Base-by-base conservation (phyloP, 2,888 invertebrate species). In the Phragmatobia fuliginosa region DNA sequence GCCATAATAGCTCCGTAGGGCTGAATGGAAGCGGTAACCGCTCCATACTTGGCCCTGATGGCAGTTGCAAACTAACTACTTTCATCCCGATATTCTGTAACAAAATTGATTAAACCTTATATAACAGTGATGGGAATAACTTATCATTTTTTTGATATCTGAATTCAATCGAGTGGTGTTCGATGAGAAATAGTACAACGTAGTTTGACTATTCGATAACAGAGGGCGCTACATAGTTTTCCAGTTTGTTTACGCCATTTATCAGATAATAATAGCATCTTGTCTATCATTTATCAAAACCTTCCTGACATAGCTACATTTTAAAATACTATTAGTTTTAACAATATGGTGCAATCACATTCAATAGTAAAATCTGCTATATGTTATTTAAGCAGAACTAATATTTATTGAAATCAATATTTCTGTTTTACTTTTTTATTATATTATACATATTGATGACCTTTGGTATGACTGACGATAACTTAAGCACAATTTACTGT, bases 1-100 rank as follows among this genome's bases (percentile, higher is more conserved):
- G 96, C 98, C 98, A 98, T 68, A 98, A 92, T 70, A 98, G 94
- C 90, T 98, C 98, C 83, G 97, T 96, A 36, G 97, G 96, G 95
- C 97, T 97, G 91, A 98, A 97, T 79, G 97, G 97, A 83, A 98
- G 95, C 90, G 98, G 97, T 82, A 97, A 94, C 85, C 97, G 96
- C 93, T 97, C 97, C 96, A 97, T 97, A 80, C 96, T 96, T 74
- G 96, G 96, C 94, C 97, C 96, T 83, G 97, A 96, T 88, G 97
- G 96, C 94, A 97, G 90, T 95, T 96, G 96, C 90, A 96, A 95
- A 90, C 96, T 96, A 91, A 96, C 96, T 90, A 96, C 96, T 96
- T 96, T 96, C 96, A 96, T 96, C 86, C 88, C 93, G 92, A 86
- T 82, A 84, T 85, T 90, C 94, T 94, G 93, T 77, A 91, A 94